Conservation (phyloP, 2,797 vertebrate species). For the Muraenolepis orangiensis region DNA sequence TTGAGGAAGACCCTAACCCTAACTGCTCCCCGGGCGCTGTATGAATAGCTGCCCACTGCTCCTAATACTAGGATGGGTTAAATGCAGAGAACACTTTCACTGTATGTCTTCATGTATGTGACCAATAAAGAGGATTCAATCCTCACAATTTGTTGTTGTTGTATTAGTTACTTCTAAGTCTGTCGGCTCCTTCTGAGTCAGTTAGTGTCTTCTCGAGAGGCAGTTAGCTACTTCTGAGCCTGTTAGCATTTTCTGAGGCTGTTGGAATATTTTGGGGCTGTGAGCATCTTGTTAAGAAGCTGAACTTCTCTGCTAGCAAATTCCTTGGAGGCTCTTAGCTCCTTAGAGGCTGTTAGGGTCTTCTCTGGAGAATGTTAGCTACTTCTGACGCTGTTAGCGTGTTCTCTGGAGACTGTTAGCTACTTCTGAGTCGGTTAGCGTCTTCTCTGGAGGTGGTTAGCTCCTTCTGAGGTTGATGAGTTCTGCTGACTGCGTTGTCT, state of each 20-base stretch:
- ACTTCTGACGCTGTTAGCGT: too few relatives aligned
- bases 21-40: too few relatives aligned
- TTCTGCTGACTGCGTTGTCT: slow-evolving; percentile 53
- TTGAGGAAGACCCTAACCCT: too few relatives aligned
- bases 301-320: too few relatives aligned
- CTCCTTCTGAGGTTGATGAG: not conserved
- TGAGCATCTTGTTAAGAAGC: too few relatives aligned
- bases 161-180: not conserved
- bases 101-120: too few relatives aligned
- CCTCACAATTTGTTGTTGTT: not conserved
- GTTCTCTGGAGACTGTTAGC: not conserved
- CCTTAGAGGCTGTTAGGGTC: not conserved
- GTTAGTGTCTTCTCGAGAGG: not conserved
- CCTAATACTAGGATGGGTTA: too few relatives aligned
- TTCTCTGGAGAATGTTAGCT: not conserved
- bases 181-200: not conserved
- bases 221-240: not conserved
- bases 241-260: not conserved
- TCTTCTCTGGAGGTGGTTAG: not conserved
- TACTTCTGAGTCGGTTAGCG: not conserved
- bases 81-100: too few relatives aligned
- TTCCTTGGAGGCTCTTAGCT: not conserved
- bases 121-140: not conserved
- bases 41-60: too few relatives aligned
- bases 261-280: not conserved